Percentiles rank a stretch among this genome's conserved stretches.
Conservation (phyloP, 2,113 vertebrate genomes). For the Chauna torquata region DNA sequence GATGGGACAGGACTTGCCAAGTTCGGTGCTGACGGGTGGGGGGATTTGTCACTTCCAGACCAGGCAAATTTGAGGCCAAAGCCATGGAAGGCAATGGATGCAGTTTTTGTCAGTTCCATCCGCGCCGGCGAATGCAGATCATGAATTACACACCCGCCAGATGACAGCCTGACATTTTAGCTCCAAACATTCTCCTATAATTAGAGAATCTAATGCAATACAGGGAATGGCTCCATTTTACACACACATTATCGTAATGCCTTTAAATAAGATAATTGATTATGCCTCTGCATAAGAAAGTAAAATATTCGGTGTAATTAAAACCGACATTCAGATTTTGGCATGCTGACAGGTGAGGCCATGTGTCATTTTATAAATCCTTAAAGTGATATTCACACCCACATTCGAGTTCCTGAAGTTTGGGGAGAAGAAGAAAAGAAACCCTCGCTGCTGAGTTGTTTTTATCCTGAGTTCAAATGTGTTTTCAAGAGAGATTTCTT, state of each 20-base stretch:
- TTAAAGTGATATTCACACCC: slow-evolving; percentile 74
- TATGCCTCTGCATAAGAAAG: slow-evolving; percentile 83
- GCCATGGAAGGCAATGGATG: slow-evolving; percentile 46
- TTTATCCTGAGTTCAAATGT: slow-evolving; percentile 24
- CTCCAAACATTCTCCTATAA: slow-evolving; percentile 85
- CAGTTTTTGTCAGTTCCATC: slow-evolving; percentile 73
- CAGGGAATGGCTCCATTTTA: slow-evolving; percentile 83
- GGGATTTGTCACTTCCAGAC: slow-evolving; percentile 29
- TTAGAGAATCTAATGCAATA: slow-evolving; percentile 84
- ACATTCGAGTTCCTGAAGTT: slow-evolving; percentile 67
- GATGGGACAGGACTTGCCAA: not conserved
- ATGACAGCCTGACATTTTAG: slow-evolving; percentile 84
- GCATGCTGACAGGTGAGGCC: slow-evolving; percentile 78
- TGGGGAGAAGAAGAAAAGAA: slow-evolving; percentile 12
- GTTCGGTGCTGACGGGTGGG: not conserved
- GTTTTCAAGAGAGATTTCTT: not conserved
- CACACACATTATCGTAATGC: slow-evolving; percentile 83
- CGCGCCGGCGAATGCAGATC: slow-evolving; percentile 76
- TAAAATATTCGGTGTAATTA: slow-evolving; percentile 82
- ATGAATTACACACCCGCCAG: slow-evolving; percentile 79
- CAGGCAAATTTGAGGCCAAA: slow-evolving; percentile 50
- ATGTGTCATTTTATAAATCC: slow-evolving; percentile 74
- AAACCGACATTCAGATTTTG: slow-evolving; percentile 78
- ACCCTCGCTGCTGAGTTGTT: not conserved
- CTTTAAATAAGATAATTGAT: slow-evolving; percentile 86